Evolutionary conservation across 2,888 invertebrate species (phyloP), one percentile per base, ranked within the genome.

Genomic region (Anodontia alba): DNA sequence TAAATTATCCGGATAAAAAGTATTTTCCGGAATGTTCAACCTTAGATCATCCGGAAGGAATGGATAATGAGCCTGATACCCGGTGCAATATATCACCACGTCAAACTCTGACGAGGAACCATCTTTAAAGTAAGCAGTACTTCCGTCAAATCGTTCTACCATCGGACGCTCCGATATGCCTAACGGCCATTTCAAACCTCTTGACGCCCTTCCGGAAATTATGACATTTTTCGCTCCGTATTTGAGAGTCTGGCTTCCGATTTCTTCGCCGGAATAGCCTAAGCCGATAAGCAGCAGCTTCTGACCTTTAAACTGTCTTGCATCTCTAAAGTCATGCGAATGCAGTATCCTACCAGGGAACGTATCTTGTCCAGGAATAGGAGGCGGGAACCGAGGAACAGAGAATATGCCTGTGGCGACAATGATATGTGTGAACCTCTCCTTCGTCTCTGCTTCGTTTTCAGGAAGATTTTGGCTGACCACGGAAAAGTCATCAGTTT

Each of bases 251-350:
- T 67, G 75, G 46, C 72, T 2, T 5, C 66, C 38, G 15, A 83
- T n/a, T 23, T 80, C 83, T 68, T 83, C 83, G 8, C 77, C 83
- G 0, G 83, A 83, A 49, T 77, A 80, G 38, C 77, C 77, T 1
- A 74, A 57, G 0, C 83, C 83, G 17, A 83, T 57, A 1, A 80
- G 20, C 31, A 83, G 36, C 0, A 77, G 0, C 7, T n/a, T 23
- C 23, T 43, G 7, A 17, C 54, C 75, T 46, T 68, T 67, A 42
- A 75, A 83, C 29, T 83, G 62, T 1, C 29, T 15, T 0, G 77
- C 80, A 49, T 77, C 69, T 38, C 77, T 51, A 54, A 83, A 83
- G 62, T 80, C 75, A 51, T 83, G 78, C 15, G 82, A 46, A 31
- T 82, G 82, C 10, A 82, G 23, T 29, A 73, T 68, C n/a, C 76